Evolutionary conservation across 2,797 vertebrate species (phyloP).

Genomic region (Oreochromis grahami): DNA sequence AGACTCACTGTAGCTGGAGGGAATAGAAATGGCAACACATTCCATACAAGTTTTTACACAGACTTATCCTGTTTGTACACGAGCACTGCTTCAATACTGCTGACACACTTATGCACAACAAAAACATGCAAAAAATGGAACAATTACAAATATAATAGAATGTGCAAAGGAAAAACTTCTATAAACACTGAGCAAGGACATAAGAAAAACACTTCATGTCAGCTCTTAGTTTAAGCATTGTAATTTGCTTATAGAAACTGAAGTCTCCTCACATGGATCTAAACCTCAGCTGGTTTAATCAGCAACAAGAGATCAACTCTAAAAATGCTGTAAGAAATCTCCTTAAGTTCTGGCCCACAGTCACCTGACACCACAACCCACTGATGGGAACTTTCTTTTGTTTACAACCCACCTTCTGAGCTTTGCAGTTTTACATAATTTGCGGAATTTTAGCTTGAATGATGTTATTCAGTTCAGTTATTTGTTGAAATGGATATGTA

Average conservation of each 20-base stretch:
- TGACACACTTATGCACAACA: neutral
- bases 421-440: neutral
- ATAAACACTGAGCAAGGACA: neutral
- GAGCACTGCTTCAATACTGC: neutral
- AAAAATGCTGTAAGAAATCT: slow-evolving; percentile 46
- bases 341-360: neutral
- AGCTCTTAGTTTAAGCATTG: neutral
- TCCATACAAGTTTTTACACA: slow-evolving; percentile 58
- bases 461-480: neutral
- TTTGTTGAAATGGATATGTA: neutral
- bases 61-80: slow-evolving; percentile 27
- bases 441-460: neutral
- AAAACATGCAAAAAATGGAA: neutral
- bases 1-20: slow-evolving; percentile 22
- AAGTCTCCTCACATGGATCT: neutral
- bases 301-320: slow-evolving; percentile 25
- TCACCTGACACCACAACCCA: slow-evolving; percentile 23
- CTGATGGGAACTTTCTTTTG: slow-evolving; percentile 26
- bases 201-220: neutral
- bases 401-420: neutral
- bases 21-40: slow-evolving; percentile 48
- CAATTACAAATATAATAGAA: neutral
- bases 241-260: neutral
- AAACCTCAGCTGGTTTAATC: slow-evolving; percentile 11
- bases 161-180: neutral